Percentiles rank a stretch among this genome's conserved stretches.
phyloP scores from a whole-genome alignment of 2,113 vertebrate species.

The Benitochromis conjunctus region DNA sequence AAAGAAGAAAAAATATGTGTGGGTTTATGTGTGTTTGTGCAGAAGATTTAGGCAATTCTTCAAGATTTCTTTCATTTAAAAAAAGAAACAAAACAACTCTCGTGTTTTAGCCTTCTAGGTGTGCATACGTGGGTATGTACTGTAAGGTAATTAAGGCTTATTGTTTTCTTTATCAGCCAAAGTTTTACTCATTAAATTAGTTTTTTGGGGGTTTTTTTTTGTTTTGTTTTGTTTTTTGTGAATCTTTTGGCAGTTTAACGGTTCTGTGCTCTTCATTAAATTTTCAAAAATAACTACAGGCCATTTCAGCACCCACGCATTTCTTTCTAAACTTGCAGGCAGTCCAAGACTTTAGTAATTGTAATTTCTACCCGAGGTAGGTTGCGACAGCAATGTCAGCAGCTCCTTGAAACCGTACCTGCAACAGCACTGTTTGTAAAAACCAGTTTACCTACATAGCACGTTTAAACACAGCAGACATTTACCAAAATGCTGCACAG shows the following conservation, averaged over 20 bases:
- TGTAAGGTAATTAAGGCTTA: background rate
- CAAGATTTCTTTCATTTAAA: background rate
- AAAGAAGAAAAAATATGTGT: background rate
- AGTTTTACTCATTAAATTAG: background rate
- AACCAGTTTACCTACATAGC: background rate
- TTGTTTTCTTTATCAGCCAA: background rate
- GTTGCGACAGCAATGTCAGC: background rate
- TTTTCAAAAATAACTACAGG: background rate
- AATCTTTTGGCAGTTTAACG: background rate
- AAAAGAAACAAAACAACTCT: background rate
- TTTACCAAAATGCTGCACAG: background rate
- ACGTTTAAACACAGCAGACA: background rate
- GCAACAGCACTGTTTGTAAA: background rate
- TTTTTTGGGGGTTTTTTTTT: background rate
- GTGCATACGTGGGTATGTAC: background rate
- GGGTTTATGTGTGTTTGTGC: background rate
- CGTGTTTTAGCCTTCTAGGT: background rate
- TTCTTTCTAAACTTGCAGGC: background rate
- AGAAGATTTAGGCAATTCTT: background rate
- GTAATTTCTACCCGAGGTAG: background rate
- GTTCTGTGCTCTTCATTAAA: background rate
- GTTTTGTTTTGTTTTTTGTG: background rate
- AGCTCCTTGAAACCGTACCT: background rate
- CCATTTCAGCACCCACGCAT: background rate
- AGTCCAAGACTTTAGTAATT: background rate